Evolutionary conservation across 1,140 invertebrate genomes (phyloP), one percentile per base, ranked within the genome.

Genomic region (Trichogramma pretiosum): DNA sequence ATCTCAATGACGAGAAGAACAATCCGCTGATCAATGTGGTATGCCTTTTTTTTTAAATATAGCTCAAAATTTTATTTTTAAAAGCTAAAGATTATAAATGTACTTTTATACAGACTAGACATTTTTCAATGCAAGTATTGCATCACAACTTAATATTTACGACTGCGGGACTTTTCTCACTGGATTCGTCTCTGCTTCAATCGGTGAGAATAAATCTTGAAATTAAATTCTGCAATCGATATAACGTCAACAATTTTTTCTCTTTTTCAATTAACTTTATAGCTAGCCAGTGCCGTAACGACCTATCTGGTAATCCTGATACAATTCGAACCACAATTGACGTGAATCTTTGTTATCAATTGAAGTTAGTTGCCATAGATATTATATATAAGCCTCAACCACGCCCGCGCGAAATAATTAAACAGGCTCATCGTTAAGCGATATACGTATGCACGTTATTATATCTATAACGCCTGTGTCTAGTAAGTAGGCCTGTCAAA

Each of bases 221-320:
- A 28, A 7, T 7, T 28, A 7, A 28, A n/a, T n/a, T n/a, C n/a
- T n/a, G n/a, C n/a, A 28, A 28, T 28, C 11, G 24, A 28, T 28
- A 28, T 7, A 28, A 28, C 11, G 11, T 28, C 11, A n/a, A 28
- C 24, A 28, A 28, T 42, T 19, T 19, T 17, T 17, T 17, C 3
- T 36, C 16, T 5, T 34, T 38, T 46, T 21, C 24, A 46, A 11
- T 28, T 28, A 7, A 28, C 24, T 7, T 7, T 28, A 28, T n/a
- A n/a, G 42, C 33, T 45, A 3, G 33, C 42, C 11, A 23, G 42
- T 26, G 44, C 23, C 1, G 28, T 46, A 26, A 46, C 44, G n/a
- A 46, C 44, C 2, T 46, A 46, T 34, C 24, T 46, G 3, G 35
- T 46, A 0, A 46, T 46, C 17, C 23, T 46, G 0, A 38, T 46